Conservation (phyloP, 2,888 invertebrate genomes). For the Drosophila nigricruria region DNA sequence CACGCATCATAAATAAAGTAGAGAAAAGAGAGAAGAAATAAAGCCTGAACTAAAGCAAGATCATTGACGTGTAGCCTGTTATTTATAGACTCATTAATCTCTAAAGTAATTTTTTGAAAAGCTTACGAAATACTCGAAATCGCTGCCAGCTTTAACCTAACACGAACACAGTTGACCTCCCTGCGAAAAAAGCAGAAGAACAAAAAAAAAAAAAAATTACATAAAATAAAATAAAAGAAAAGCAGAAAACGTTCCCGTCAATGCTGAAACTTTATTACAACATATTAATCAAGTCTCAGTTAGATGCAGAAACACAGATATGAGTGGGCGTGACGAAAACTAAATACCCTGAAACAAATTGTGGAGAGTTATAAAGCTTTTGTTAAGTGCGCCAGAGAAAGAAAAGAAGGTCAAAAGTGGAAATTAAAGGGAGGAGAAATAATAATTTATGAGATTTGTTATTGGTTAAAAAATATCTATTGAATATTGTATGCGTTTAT, state of each 20-base stretch:
- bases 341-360: conserved; percentile 40
- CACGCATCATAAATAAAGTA: conserved; percentile 50
- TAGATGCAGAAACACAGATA: conserved; percentile 2
- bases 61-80: conserved; percentile 57
- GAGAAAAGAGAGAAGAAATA: too few species aligned
- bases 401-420: not conserved
- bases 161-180: conserved; percentile 52
- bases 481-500: not conserved
- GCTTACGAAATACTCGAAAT: conserved; percentile 29
- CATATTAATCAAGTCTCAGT: conserved; percentile 55
- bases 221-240: not conserved
- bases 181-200: conserved; percentile 4
- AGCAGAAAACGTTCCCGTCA: conserved; percentile 35
- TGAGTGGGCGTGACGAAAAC: conserved; percentile 16
- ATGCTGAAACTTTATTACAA: conserved; percentile 54
- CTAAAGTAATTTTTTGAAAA: conserved; percentile 46
- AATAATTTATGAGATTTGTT: not conserved
- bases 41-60: conserved; percentile 37
- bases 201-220: conserved; percentile 5
- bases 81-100: conserved; percentile 64
- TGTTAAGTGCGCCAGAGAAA: not conserved
- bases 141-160: conserved; percentile 54
- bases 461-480: not conserved
- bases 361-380: not conserved
- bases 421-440: not conserved